Evolutionary conservation across 2,888 invertebrate species (phyloP), one percentile per base, ranked within the genome.

Genomic region (Microctonus aethiopoides): DNA sequence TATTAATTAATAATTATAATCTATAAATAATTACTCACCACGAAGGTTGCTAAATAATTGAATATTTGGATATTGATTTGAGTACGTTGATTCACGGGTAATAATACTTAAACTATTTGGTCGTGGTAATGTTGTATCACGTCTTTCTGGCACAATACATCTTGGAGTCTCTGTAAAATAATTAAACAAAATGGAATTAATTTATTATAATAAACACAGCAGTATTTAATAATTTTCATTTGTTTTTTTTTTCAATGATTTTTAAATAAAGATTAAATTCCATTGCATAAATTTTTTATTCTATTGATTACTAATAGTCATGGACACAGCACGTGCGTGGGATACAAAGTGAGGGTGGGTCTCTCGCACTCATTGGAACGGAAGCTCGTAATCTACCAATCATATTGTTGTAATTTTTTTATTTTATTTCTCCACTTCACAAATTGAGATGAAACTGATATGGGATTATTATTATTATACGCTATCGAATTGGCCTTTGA

Each of bases 61-160:
- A 52, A 86, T 80, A 41, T 86, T 86, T 3, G 83, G 82, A 54
- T 85, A 86, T 61, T 80, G 80, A 60, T 80, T 80, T 41, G 79
- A 75, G 70, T 76, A 72, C 29, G 70, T 68, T n/a, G 77, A 71
- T 63, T 76, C 76, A 7, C 68, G 66, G 54, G 70, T 72, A 54
- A 72, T 64, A 5, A 67, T 9, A 13, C 20, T 66, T n/a, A n/a
- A n/a, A n/a, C n/a, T n/a, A 4, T 20, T 39, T 3, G 72, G 36
- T 62, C 73, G 71, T 39, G 74, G 68, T 7, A 74, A 46, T 6
- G 76, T 76, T 9, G 46, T n/a, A 7, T 36, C 29, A n/a, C 60
- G 60, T 54, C 41, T 72, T 10, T 74, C 72, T 2, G 73, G 74
- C 29, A 74, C 39, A 59, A 74, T 76, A 71, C 74, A 74, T 34